Base-by-base conservation (phyloP, 2,113 vertebrate species). In the Labeo rohita region DNA sequence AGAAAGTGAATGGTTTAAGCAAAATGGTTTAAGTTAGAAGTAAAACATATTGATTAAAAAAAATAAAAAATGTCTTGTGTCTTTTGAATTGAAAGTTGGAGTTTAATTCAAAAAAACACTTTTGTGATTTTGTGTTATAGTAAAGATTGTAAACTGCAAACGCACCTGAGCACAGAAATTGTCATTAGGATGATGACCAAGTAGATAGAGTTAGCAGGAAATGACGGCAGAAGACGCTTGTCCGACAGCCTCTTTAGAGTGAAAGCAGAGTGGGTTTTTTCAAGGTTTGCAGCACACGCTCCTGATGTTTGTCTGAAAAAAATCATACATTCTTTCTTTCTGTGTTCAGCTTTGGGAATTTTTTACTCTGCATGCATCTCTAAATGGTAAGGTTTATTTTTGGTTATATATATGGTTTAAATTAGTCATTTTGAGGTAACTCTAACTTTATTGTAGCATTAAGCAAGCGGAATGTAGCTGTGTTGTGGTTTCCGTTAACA, bases 301-400 rank as follows among this genome's bases (percentile, higher is more conserved):
- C 34, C 28, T 68, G 34, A 70, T 39, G 66, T 39, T 39, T 18
- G 3, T 8, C 52, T 52, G 9, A 56, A 18, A 21, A 56, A 54
- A 52, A 18, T 54, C 0, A 50, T 3, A 36, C 50, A 75, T 39
- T 34, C 15, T 77, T 28, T 54, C 8, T 18, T 6, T 43, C 6
- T 13, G 16, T 45, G 77, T 43, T 43, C 9, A 10, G 43, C 52
- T 3, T 5, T 16, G 28, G 49, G 8, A 3, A 1, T 50, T 34
- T 77, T 28, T 50, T 59, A n/a, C 4, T 61, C 54, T n/a, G 28
- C 15, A 13, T 78, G 34, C 15, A 12, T 7, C 21, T 21, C 4
- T 56, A 78, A 80, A 80, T 61, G 36, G 54, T 59, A 79, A 59
- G 34, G 18, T 45, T 13, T 21, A 21, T 43, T 79, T 56, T 59